Evolutionary conservation across 2,888 invertebrate species (phyloP).

Genomic region (Fabriciana adippe): DNA sequence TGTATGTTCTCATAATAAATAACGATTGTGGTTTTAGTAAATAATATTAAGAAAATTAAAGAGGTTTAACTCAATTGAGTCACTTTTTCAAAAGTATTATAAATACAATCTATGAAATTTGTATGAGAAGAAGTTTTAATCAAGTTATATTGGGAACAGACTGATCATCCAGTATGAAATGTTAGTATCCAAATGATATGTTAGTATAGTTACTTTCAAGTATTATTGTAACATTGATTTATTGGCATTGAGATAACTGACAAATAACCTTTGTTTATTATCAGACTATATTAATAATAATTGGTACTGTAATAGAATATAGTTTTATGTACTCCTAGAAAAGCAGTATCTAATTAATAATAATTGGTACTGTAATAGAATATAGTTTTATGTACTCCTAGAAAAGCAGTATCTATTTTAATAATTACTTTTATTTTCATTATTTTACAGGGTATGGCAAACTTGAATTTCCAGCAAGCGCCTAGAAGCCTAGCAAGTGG

Average conservation of each 20-base stretch:
- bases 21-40: slow-evolving; percentile 12
- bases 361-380: slow-evolving; percentile 15
- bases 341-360: not conserved
- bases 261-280: slow-evolving; percentile 30
- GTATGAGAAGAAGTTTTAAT: slow-evolving; percentile 31
- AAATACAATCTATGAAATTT: slow-evolving; percentile 27
- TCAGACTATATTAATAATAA: slow-evolving; percentile 22
- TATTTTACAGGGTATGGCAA: slow-evolving; percentile 91
- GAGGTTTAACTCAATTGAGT: slow-evolving; percentile 4
- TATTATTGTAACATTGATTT: slow-evolving; percentile 17
- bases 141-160: slow-evolving; percentile 27
- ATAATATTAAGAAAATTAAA: slow-evolving; percentile 15
- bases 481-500: slow-evolving; percentile 94
- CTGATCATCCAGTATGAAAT: slow-evolving; percentile 30
- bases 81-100: slow-evolving; percentile 23
- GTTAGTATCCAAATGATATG: slow-evolving; percentile 30
- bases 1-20: not conserved
- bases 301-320: slow-evolving; percentile 15
- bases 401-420: not conserved
- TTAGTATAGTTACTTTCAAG: not conserved
- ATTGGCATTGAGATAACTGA: slow-evolving; percentile 27
- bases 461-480: slow-evolving; percentile 94
- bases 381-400: not conserved
- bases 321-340: not conserved
- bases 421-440: not conserved